These are phyloP conservation scores for Phengaris arion DNA, from an alignment of 2,888 invertebrate species.

Conservation along the genomic window DNA sequence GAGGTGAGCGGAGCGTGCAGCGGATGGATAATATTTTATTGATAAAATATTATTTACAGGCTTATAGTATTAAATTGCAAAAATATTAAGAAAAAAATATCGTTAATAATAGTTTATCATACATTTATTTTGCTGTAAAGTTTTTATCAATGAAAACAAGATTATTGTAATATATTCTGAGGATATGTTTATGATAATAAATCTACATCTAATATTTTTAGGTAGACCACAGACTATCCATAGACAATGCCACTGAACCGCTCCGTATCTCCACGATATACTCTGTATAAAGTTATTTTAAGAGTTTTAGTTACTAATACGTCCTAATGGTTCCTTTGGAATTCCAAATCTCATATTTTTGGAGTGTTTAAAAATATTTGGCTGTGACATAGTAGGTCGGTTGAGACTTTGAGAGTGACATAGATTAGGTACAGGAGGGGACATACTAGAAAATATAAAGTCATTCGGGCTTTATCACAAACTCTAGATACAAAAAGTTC, in stretches of 20 bases:
- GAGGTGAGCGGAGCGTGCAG: neutral
- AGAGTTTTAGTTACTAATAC: conserved; percentile 22
- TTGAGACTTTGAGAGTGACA: conserved; percentile 28
- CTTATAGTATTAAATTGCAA: neutral
- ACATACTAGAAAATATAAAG: conserved; percentile 26
- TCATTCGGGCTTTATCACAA: neutral
- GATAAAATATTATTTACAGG: neutral
- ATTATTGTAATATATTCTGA: conserved; percentile 17
- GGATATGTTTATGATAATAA: neutral
- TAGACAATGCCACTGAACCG: neutral
- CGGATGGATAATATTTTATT: neutral
- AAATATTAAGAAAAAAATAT: neutral
- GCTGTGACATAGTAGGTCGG: conserved; percentile 64
- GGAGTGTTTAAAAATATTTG: conserved; percentile 57
- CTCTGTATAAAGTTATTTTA: conserved; percentile 24
- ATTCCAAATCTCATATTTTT: conserved; percentile 46
- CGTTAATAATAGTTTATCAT: neutral
- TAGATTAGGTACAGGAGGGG: conserved; percentile 42
- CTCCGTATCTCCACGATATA: neutral
- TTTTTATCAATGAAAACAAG: neutral
- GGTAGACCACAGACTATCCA: neutral
- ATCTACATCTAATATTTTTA: neutral
- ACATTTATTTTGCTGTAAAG: neutral
- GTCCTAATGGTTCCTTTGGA: conserved; percentile 33
- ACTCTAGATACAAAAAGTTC: neutral